Percentiles rank a stretch among this genome's conserved stretches.
Evolutionary conservation across 2,797 vertebrate genomes (phyloP).

Genomic region (Apogon talboti): DNA sequence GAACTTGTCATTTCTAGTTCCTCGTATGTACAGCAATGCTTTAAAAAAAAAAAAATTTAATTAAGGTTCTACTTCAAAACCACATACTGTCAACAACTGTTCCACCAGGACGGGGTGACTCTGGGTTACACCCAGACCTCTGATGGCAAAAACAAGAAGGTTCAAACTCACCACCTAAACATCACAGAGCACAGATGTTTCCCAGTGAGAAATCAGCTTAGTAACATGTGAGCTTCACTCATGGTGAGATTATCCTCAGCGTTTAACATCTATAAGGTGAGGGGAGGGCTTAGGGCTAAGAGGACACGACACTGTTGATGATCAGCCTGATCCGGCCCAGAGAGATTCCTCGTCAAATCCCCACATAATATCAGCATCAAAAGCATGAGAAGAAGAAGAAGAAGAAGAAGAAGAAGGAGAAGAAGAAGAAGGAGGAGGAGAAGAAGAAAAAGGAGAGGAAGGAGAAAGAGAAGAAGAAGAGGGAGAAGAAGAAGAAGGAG

Average conservation of each 20-base stretch:
- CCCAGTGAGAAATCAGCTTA: neutral
- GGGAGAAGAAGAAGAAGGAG: too few relatives aligned
- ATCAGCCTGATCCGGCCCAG: slow-evolving; percentile 7
- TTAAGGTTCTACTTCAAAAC: neutral
- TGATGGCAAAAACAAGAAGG: neutral
- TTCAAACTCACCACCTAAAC: too few relatives aligned
- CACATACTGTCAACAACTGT: neutral
- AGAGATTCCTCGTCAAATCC: slow-evolving; percentile 11
- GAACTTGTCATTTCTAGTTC: too few relatives aligned
- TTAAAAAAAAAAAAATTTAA: neutral
- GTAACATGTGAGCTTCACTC: neutral
- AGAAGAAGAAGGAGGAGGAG: too few relatives aligned
- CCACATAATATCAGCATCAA: slow-evolving; percentile 1
- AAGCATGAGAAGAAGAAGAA: neutral
- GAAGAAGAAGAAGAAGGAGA: too few relatives aligned
- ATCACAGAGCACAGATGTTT: neutral
- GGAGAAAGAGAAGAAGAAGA: too few relatives aligned
- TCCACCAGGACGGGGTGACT: slow-evolving; percentile 1
- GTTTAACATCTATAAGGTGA: slow-evolving; percentile 23
- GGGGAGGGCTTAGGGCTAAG: neutral
- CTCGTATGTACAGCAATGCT: too few relatives aligned
- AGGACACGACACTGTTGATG: neutral
- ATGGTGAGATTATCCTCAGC: slow-evolving; percentile 15
- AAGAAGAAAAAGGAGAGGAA: too few relatives aligned
- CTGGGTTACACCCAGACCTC: slow-evolving; percentile 18